Conservation (phyloP, 2,113 vertebrate genomes). For the Mesoclemmys tuberculata region DNA sequence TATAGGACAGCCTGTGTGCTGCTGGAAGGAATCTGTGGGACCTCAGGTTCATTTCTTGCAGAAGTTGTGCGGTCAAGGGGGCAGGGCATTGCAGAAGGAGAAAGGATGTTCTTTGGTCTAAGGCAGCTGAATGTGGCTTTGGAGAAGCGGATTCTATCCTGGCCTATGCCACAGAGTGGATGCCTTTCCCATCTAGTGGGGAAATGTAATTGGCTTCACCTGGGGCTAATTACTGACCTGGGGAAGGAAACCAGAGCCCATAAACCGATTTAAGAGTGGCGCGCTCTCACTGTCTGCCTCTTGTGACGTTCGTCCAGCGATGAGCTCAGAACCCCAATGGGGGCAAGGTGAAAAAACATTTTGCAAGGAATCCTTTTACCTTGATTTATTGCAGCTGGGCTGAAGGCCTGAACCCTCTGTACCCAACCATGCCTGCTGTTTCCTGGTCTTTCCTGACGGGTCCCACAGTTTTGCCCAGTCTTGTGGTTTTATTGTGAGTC, state of each 20-base stretch:
- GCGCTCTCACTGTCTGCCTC: background rate
- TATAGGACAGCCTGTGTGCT: no score
- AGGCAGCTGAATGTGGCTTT: background rate
- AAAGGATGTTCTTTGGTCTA: background rate
- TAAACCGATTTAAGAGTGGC: constrained; percentile 58
- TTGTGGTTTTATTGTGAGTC: background rate
- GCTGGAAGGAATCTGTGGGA: no score
- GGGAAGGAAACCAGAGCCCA: constrained; percentile 48
- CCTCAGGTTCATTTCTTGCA: no score
- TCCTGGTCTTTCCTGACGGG: background rate
- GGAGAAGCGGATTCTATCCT: background rate
- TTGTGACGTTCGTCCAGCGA: background rate
- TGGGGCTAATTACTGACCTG: constrained; percentile 56
- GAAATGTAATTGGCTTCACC: constrained; percentile 3
- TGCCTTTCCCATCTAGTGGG: background rate
- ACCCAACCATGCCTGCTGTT: background rate
- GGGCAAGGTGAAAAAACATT: background rate
- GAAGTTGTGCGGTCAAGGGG: no score
- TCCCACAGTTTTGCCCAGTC: background rate
- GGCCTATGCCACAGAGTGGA: background rate
- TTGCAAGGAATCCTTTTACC: constrained; percentile 32
- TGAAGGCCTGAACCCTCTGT: background rate
- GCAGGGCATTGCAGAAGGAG: no score
- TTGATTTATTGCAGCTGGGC: constrained; percentile 9
- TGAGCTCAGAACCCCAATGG: constrained; percentile 35